Base-by-base conservation (phyloP, 1,140 invertebrate species). In the Hyphantria cunea region DNA sequence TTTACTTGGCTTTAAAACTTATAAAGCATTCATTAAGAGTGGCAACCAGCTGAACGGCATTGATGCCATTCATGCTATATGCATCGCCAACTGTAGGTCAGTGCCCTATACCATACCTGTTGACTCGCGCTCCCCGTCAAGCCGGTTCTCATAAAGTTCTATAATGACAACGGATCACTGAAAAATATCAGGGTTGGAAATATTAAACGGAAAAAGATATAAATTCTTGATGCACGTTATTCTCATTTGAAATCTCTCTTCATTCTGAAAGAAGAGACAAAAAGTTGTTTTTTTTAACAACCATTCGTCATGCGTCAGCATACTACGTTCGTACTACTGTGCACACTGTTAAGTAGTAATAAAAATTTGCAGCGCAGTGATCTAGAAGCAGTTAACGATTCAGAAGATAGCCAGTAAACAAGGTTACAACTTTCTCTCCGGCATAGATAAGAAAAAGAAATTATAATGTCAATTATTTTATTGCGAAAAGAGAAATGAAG, bases 101-200 rank as follows among this genome's bases (percentile, higher is more conserved):
- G 76, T 89, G 86, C 86, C 86, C 86, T 80, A 69, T 80, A 80
- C 72, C 78, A 77, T 85, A 85, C 85, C 85, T 89, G 86, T 86
- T 89, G 81, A 78, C 75, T 84, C 61, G 68, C 49, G 64, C 70
- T 73, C 76, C 80, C 72, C 53, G 84, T 76, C 76, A 66, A 80
- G 76, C 85, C 82, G 86, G 86, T 89, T 88, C 69, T 77, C 73
- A 73, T 64, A 73, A 68, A 25, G 17, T 25, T 39, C 37, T 39
- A 39, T 7, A 70, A 60, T 56, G 41, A 60, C 66, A 56, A 62
- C 49, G 53, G 37, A 45, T 64, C 63, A 70, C 70, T 66, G 70
- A 81, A 78, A 81, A 70, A 70, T 65, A 66, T 73, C 68, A 49
- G 54, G 34, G 60, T 61, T 55, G 14, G 39, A 59, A 39, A 49